Percentiles rank a stretch among this genome's conserved stretches.
Evolutionary conservation across 2,797 vertebrate species (phyloP).

Genomic region (Coregonus ussuriensis): DNA sequence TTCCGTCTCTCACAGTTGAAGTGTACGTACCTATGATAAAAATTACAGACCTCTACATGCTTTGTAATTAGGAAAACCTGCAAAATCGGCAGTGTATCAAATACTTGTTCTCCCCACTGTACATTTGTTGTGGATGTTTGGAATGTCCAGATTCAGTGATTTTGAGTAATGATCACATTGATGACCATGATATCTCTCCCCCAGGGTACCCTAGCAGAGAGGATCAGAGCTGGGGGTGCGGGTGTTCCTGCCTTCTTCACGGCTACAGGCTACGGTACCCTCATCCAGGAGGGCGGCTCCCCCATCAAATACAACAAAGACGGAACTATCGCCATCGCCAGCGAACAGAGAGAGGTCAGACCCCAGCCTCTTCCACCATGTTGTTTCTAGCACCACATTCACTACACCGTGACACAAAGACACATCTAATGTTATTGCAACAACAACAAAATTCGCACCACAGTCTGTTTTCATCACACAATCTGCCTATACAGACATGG

Average conservation of each 20-base stretch:
- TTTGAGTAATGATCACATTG: not conserved
- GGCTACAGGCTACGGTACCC: conserved; percentile 92
- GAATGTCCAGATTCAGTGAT: not conserved
- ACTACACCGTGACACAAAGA: not conserved
- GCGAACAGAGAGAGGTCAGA: conserved; percentile 88
- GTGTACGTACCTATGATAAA: too few species aligned
- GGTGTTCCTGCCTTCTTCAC: conserved; percentile 97
- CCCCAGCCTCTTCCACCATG: not conserved
- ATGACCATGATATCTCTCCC: not conserved
- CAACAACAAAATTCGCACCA: not conserved
- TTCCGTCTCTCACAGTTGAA: too few species aligned
- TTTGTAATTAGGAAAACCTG: too few species aligned
- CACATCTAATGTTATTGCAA: not conserved
- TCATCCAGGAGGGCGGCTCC: conserved; percentile 93
- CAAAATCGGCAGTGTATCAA: too few species aligned
- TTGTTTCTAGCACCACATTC: not conserved
- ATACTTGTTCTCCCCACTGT: too few species aligned
- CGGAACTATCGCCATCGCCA: conserved; percentile 87
- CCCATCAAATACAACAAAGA: conserved; percentile 96
- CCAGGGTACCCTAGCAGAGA: conserved; percentile 93
- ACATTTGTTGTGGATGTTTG: not conserved
- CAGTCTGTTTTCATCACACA: too few species aligned
- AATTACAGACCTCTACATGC: too few species aligned
- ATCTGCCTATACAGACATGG: not conserved
- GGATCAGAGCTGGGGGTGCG: conserved; percentile 93